These are phyloP conservation scores for Acleris literana DNA, from an alignment of 2,888 invertebrate species.

Conservation along the genomic window DNA sequence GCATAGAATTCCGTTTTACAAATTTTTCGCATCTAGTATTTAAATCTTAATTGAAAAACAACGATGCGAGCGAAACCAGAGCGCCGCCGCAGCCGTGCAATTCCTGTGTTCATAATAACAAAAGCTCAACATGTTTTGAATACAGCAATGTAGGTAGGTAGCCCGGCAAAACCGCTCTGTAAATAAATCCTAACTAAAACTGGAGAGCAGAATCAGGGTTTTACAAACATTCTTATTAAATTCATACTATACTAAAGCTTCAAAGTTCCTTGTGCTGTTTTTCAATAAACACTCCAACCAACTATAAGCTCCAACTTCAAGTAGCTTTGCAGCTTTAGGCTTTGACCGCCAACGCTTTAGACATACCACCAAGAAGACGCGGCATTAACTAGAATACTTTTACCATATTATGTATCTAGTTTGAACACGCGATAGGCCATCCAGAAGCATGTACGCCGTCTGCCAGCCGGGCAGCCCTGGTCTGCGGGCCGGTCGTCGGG, in stretches of 20 bases:
- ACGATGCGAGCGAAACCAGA: slow-evolving; percentile 54
- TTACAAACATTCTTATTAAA: neutral
- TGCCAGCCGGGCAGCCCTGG: slow-evolving; percentile 26
- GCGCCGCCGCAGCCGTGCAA: slow-evolving; percentile 66
- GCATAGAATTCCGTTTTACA: slow-evolving; percentile 65
- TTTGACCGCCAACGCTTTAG: slow-evolving; percentile 9
- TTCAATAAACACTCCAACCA: neutral
- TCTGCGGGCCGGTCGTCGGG: slow-evolving; percentile 18
- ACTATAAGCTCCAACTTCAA: neutral
- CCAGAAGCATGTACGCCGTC: slow-evolving; percentile 7
- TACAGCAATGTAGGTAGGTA: slow-evolving; percentile 15
- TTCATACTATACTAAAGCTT: neutral
- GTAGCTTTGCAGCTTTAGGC: slow-evolving; percentile 10
- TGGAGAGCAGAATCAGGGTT: slow-evolving; percentile 15
- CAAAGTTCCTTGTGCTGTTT: too few relatives aligned
- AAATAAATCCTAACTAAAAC: slow-evolving; percentile 14
- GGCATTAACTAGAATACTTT: slow-evolving; percentile 8
- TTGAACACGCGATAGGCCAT: slow-evolving; percentile 11
- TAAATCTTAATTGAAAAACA: slow-evolving; percentile 61
- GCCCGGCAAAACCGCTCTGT: slow-evolving; percentile 19
- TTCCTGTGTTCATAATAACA: slow-evolving; percentile 50
- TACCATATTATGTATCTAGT: slow-evolving; percentile 11
- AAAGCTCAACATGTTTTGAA: slow-evolving; percentile 32
- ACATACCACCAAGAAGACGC: neutral
- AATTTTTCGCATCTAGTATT: slow-evolving; percentile 67